Base-by-base conservation (phyloP, 2,113 vertebrate species). In the Scytalopus superciliaris region DNA sequence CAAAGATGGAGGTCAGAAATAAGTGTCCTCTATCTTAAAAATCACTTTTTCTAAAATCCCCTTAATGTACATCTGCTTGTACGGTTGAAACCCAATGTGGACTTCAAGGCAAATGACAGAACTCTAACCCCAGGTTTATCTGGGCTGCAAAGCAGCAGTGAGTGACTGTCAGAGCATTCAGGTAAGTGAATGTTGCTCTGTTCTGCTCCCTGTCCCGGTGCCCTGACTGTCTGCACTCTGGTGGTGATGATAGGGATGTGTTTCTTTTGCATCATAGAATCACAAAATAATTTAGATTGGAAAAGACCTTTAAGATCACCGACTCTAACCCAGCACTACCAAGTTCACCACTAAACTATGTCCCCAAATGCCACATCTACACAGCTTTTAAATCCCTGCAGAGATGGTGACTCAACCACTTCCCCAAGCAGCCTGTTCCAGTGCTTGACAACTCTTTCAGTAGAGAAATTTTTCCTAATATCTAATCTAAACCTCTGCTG, bases 131-230 rank as follows among this genome's bases (percentile, higher is more conserved):
- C 5, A 62, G 24, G 1, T 6, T 49, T 57, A 1, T 12, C 45
- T 24, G n/a, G n/a, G 14, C 27, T 60, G 12, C 16, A 80, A 24
- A 52, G 27, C 8, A 31, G 19, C 12, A 39, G 4, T 11, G 17
- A n/a, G 15, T 42, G 27, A 21, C 27, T 13, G 1, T 23, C 0
- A 0, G 35, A 72, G 3, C 33, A 50, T 42, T 69, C 18, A 66
- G 21, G 19, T 7, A 60, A 59, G 18, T 16, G 9, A 45, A 70
- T 37, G 35, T 40, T 50, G 25, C 31, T 76, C 24, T 86, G 18
- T 12, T 62, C 6, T 53, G 59, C 9, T 84, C 6, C 63, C 15
- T 57, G 14, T 73, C 12, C 21, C 44, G 14, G 1, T 44, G 14
- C 42, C 5, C 42, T 68, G 8, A 19, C 14, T 62, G 11, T 60